Base-by-base conservation (phyloP, 2,113 vertebrate genomes). In the Paramormyrops kingsleyae region DNA sequence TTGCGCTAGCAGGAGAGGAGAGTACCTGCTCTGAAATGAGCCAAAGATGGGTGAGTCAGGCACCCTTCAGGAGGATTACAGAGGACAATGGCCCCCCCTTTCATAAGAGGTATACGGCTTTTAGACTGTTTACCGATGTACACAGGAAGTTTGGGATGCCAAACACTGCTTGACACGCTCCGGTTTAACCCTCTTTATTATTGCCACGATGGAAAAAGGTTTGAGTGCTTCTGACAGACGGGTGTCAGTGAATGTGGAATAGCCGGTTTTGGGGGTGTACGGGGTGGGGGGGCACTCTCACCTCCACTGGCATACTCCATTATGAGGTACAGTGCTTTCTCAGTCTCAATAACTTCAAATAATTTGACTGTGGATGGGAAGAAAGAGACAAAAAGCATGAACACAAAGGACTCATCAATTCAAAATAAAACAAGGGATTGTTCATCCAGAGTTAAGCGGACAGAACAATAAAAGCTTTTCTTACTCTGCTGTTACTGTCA, bases 281-380 rank as follows among this genome's bases (percentile, higher is more conserved):
- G 15, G 70, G 15, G 31, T 13, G 35, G 35, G 27, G 27, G 50
- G 12, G 27, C 19, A 44, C 9, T 4, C 96, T 98, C 96, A 99
- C 98, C 98, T 62, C 98, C 98, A 87, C 98, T 99, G 88, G 98
- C 98, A 89, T 99, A 99, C 90, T 99, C 98, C 98, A 99, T 99
- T 93, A 98, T 95, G 95, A 99, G 95, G 93, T 98, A 99, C 89
- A 99, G 95, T 0, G 98, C 98, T 96, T 99, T 99, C 94, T 99
- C 98, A 56, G 97, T 98, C 94, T 99, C 97, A 92, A 99, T 98
- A 92, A 99, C 98, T 96, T 99, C 98, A 96, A 99, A 99, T 94
- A 99, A 94, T 96, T 99, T 99, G 94, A 99, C 98, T 99, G 95
- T 53, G 95, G 90, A 95, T 62, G 96, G 90, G 95, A 93, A 94